Evolutionary conservation across 2,113 vertebrate species (phyloP).

Genomic region (Thalassarche chlororhynchos): DNA sequence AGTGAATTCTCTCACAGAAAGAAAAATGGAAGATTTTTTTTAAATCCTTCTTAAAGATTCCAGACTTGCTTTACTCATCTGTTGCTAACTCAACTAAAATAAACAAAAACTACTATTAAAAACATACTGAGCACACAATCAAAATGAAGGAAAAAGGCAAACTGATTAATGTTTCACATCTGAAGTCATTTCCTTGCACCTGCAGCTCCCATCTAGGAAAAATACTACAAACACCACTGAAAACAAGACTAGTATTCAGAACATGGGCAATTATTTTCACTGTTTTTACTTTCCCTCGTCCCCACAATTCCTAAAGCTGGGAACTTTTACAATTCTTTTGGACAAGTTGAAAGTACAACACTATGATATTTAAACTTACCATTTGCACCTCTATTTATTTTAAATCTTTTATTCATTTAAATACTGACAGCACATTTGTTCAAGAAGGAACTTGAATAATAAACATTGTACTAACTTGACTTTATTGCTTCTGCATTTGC

Average conservation of each 20-base stretch:
- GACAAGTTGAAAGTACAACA: neutral
- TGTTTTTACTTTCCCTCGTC: neutral
- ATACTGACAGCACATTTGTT: neutral
- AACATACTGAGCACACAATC: neutral
- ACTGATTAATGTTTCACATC: constrained; percentile 61
- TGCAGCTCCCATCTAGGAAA: constrained; percentile 50
- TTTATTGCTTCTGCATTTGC: constrained; percentile 21
- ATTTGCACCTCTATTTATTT: constrained; percentile 34
- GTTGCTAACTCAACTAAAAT: constrained; percentile 42
- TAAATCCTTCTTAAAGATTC: neutral
- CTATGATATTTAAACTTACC: constrained; percentile 11
- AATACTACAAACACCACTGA: constrained; percentile 40
- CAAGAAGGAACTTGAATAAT: constrained; percentile 21
- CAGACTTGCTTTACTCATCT: constrained; percentile 3
- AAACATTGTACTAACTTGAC: constrained; percentile 24
- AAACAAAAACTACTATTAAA: constrained; percentile 61
- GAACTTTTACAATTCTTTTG: constrained; percentile 41
- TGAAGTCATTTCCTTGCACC: constrained; percentile 73
- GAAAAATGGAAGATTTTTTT: neutral
- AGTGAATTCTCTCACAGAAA: neutral
- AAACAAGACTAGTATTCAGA: constrained; percentile 68
- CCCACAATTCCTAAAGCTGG: neutral
- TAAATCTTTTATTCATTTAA: constrained; percentile 14
- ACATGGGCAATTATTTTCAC: constrained; percentile 48
- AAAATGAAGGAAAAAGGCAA: constrained; percentile 23